Evolutionary conservation across 2,797 vertebrate genomes (phyloP).

Genomic region (Carapus acus): DNA sequence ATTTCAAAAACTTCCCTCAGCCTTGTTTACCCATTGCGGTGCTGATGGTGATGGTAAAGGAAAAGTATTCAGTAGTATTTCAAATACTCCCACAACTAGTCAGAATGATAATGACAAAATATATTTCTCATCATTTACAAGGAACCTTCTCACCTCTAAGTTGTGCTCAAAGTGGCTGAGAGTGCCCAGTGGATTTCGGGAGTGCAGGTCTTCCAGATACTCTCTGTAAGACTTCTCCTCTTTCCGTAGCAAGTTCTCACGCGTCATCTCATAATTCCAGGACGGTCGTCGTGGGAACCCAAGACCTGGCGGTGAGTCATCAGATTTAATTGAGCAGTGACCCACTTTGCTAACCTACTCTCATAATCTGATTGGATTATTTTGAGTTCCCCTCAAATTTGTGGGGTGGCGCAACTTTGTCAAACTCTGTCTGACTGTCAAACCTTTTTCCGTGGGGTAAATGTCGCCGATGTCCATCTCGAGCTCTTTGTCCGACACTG

Average conservation of each 20-base stretch:
- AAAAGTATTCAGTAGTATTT: too few relatives aligned
- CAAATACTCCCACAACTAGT: too few relatives aligned
- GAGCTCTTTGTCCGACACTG: slow-evolving; percentile 72
- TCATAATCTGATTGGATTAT: slow-evolving; percentile 23
- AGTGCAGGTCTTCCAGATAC: slow-evolving; percentile 80
- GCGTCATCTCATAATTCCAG: slow-evolving; percentile 88
- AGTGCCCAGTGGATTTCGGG: slow-evolving; percentile 73
- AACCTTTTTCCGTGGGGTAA: slow-evolving; percentile 79
- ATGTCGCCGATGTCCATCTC: slow-evolving; percentile 80
- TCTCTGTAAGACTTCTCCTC: slow-evolving; percentile 84
- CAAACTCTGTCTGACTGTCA: too few relatives aligned
- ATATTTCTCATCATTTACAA: too few relatives aligned
- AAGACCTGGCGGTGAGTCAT: slow-evolving; percentile 71
- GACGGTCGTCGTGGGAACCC: slow-evolving; percentile 84
- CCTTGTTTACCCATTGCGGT: too few relatives aligned
- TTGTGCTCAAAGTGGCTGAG: slow-evolving; percentile 95
- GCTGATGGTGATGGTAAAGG: too few relatives aligned
- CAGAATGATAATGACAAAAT: too few relatives aligned
- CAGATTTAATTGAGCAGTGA: slow-evolving; percentile 42
- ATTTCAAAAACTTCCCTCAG: too few relatives aligned
- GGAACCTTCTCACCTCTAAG: slow-evolving; percentile 75
- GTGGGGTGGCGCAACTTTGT: too few relatives aligned
- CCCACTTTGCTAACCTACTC: slow-evolving; percentile 33
- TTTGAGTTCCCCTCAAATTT: slow-evolving; percentile 34
- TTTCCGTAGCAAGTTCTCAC: slow-evolving; percentile 78